phyloP scores from a whole-genome alignment of 2,797 vertebrate species.

The Intellagama lesueurii region DNA sequence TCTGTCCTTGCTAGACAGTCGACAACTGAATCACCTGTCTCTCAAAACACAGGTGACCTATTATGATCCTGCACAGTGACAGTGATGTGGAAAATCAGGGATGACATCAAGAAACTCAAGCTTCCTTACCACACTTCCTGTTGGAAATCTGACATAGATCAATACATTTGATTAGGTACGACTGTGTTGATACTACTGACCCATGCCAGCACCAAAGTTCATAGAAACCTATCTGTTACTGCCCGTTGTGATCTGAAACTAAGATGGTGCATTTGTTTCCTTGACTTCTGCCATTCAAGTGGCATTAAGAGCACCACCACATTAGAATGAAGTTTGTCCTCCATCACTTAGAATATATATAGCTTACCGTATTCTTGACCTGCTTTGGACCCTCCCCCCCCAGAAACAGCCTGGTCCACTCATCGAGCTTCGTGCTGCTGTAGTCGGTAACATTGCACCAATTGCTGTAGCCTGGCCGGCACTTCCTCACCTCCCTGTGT shows the following conservation, averaged over 20 bases:
- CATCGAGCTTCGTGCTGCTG: too few relatives aligned
- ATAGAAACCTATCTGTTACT: not conserved
- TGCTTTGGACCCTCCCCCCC: too few relatives aligned
- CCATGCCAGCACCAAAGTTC: not conserved
- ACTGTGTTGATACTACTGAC: not conserved
- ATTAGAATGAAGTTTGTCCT: not conserved
- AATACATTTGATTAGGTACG: not conserved
- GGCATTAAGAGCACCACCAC: not conserved
- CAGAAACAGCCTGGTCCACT: too few relatives aligned
- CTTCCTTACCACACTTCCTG: not conserved
- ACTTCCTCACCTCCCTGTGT: too few relatives aligned
- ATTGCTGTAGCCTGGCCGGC: too few relatives aligned
- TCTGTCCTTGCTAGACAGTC: not conserved
- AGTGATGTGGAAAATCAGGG: not conserved
- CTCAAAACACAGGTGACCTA: not conserved
- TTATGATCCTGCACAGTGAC: not conserved
- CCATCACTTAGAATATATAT: not conserved
- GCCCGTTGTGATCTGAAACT: not conserved
- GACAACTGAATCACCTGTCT: not conserved
- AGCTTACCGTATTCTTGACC: not conserved
- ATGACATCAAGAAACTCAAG: not conserved
- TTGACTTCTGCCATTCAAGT: not conserved
- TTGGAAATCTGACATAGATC: not conserved
- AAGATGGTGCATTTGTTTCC: not conserved
- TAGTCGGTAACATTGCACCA: too few relatives aligned